phyloP scores from a whole-genome alignment of 2,888 invertebrate genomes.

The Spatulosminthurus flaviceps region DNA sequence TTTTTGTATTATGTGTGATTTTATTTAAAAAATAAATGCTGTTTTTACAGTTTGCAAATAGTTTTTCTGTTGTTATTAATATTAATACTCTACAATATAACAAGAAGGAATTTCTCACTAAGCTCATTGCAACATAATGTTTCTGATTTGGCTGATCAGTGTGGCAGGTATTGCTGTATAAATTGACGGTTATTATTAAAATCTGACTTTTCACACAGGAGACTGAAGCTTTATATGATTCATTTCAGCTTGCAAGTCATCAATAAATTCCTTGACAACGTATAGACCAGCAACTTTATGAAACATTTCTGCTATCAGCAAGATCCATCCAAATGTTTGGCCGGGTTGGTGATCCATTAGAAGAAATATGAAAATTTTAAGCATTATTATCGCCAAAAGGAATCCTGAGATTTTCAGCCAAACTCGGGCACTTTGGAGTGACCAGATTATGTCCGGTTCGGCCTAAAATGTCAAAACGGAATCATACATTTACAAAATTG shows the following conservation, averaged over 20 bases:
- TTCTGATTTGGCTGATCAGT: too few species aligned
- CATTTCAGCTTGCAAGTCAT: slow-evolving; percentile 28
- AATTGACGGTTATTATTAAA: background rate
- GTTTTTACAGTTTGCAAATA: too few species aligned
- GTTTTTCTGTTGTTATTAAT: too few species aligned
- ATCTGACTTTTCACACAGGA: background rate
- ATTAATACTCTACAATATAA: too few species aligned
- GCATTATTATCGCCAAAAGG: slow-evolving; percentile 32
- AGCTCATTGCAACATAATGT: too few species aligned
- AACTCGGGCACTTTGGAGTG: slow-evolving; percentile 10
- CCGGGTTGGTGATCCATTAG: slow-evolving; percentile 39
- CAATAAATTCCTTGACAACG: slow-evolving; percentile 39
- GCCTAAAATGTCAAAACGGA: background rate
- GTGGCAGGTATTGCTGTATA: too few species aligned
- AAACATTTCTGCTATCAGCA: slow-evolving; percentile 26
- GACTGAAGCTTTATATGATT: background rate
- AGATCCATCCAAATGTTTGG: slow-evolving; percentile 42
- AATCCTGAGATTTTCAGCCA: slow-evolving; percentile 37
- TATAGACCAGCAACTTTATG: slow-evolving; percentile 35
- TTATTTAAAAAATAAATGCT: too few species aligned
- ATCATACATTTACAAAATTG: too few species aligned
- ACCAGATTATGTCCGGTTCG: slow-evolving; percentile 37
- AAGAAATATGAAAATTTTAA: slow-evolving; percentile 41
- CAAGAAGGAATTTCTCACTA: too few species aligned
- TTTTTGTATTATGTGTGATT: too few species aligned